Evolutionary conservation across 2,888 invertebrate species (phyloP).

Genomic region (Noctua janthina): DNA sequence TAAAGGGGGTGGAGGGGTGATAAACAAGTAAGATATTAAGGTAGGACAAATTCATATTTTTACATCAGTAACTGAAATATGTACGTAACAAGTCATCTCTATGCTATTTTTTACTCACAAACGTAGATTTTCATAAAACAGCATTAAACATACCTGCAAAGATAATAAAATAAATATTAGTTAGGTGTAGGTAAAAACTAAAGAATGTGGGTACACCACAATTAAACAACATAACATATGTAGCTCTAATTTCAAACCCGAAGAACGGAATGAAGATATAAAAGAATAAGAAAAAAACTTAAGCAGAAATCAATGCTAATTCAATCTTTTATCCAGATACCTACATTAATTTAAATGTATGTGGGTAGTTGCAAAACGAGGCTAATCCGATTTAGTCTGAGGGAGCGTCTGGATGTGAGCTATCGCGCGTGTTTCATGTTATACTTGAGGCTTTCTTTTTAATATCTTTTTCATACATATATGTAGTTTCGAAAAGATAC

Average conservation of each 20-base stretch:
- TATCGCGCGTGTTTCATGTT: conserved; percentile 21
- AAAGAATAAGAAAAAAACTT: neutral
- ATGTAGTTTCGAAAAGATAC: neutral
- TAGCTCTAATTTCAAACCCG: neutral
- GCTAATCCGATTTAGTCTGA: conserved; percentile 47
- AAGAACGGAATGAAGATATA: neutral
- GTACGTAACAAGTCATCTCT: neutral
- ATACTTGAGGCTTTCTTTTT: conserved; percentile 30
- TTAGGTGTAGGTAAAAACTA: neutral
- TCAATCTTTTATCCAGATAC: conserved; percentile 3
- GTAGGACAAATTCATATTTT: too few species aligned
- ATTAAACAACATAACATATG: neutral
- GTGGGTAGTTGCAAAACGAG: conserved; percentile 29
- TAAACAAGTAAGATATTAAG: too few species aligned
- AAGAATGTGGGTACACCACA: neutral
- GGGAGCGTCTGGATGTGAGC: conserved; percentile 21
- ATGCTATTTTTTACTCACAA: conserved; percentile 36
- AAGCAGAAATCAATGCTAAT: conserved; percentile 33
- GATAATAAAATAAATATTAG: conserved; percentile 17
- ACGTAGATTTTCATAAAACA: neutral
- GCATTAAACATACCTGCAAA: conserved; percentile 56
- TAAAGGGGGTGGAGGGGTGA: too few species aligned
- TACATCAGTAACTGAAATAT: neutral
- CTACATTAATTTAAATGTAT: conserved; percentile 9
- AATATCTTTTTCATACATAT: neutral